phyloP scores from a whole-genome alignment of 2,888 invertebrate species.

The Caradrina clavipalpis region DNA sequence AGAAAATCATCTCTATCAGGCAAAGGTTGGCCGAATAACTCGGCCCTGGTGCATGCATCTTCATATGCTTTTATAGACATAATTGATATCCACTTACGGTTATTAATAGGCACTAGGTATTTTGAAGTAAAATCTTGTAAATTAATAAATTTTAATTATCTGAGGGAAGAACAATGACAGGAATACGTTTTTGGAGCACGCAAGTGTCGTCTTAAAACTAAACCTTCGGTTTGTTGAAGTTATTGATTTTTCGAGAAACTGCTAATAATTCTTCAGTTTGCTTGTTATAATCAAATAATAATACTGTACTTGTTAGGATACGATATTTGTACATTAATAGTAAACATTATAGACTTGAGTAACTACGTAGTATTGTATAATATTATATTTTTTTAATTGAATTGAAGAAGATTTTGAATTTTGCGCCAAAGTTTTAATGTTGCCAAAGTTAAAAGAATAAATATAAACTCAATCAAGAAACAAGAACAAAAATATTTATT shows the following conservation, averaged over 20 bases:
- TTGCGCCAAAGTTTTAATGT: conserved; percentile 41
- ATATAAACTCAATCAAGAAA: no score
- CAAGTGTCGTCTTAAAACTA: conserved; percentile 50
- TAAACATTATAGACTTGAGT: background rate
- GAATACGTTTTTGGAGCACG: conserved; percentile 41
- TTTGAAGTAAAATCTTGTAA: conserved; percentile 4
- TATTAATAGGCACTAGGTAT: conserved; percentile 28
- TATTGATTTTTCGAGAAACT: conserved; percentile 70
- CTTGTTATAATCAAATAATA: background rate
- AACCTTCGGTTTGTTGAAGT: conserved; percentile 57
- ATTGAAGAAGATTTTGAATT: conserved; percentile 23
- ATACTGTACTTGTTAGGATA: background rate
- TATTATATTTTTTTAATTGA: background rate
- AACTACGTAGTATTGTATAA: background rate
- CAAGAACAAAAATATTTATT: background rate
- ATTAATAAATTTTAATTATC: conserved; percentile 1
- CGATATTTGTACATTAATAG: background rate
- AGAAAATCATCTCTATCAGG: conserved; percentile 93
- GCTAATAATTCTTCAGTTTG: conserved; percentile 1
- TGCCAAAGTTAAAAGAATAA: conserved; percentile 12
- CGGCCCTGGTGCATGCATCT: conserved; percentile 95
- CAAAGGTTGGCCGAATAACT: conserved; percentile 93
- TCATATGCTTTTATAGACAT: conserved; percentile 93
- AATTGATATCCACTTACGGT: conserved; percentile 53
- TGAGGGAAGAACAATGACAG: conserved; percentile 17